Base-by-base conservation (phyloP, 2,797 vertebrate species). In the Harpagifer antarcticus region DNA sequence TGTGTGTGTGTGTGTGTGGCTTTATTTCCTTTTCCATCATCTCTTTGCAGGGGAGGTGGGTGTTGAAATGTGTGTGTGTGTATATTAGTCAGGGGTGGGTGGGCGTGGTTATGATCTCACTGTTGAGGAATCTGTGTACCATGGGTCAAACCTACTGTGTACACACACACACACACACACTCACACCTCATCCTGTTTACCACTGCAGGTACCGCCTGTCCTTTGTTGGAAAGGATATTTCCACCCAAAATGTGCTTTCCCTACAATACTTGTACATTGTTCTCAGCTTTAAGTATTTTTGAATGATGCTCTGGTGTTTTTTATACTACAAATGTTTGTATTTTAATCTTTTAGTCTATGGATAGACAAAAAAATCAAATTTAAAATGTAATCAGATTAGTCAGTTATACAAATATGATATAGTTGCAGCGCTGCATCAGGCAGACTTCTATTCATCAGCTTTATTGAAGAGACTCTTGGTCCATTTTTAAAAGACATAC, bases 181-280 rank as follows among this genome's bases (percentile, higher is more conserved):
- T 40, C 49, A 58, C 49, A 58, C 55, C 49, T 76, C 79, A 71
- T 90, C 90, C 89, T 90, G 88, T 91, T 90, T 79, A 78, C 70
- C 9, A 10, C 68, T 58, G 71, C 83, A 88, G 79, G 80, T 82
- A 74, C 73, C 65, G 42, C 72, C 61, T 47, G 20, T 62, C 49
- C 33, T 60, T 15, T 12, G 13, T 53, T 48, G 37, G 60, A 53
- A 68, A 80, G 44, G 49, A 15, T 13, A 59, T 52, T 74, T 54
- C 61, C 71, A n/a, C 13, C 8, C 17, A 33, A 55, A 13, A 37
- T 37, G 63, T 9, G 42, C 61, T 74, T 63, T 74, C 2, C 9
- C 17, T 50, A 1, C 37, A 48, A 27, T 10, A 10, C 44, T 16
- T 37, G 14, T 16, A 15, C 4, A 5, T 11, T 1, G 10, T 40